Percentiles rank a stretch among this genome's conserved stretches.
phyloP scores from a whole-genome alignment of 2,888 invertebrate species.

The Synergus gifuensis region DNA sequence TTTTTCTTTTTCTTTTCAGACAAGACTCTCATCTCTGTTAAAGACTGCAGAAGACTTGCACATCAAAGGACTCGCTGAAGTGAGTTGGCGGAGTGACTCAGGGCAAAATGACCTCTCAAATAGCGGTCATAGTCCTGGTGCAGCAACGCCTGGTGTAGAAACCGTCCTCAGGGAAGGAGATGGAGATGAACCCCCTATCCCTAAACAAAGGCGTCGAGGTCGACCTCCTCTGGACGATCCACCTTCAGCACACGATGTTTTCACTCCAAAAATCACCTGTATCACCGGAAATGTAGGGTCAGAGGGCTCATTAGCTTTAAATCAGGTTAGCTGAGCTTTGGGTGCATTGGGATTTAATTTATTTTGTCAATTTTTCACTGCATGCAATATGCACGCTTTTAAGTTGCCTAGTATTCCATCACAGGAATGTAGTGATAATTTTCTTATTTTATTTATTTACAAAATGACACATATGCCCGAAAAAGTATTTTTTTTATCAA shows the following conservation, averaged over 20 bases:
- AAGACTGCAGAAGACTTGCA: slow-evolving; percentile 95
- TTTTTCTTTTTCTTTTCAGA: slow-evolving; percentile 80
- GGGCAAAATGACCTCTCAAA: slow-evolving; percentile 71
- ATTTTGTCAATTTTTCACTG: slow-evolving; percentile 2
- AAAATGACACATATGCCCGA: background rate
- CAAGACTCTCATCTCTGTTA: slow-evolving; percentile 90
- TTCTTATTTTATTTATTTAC: background rate
- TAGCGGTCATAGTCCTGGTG: slow-evolving; percentile 73
- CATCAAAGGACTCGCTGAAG: slow-evolving; percentile 94
- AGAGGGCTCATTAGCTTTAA: slow-evolving; percentile 59
- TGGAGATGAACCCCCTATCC: slow-evolving; percentile 74
- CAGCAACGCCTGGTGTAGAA: slow-evolving; percentile 72
- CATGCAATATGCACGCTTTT: slow-evolving; percentile 47
- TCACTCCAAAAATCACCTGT: slow-evolving; percentile 79
- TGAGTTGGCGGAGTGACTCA: slow-evolving; percentile 85
- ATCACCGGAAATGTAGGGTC: slow-evolving; percentile 76
- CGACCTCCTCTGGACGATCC: slow-evolving; percentile 84
- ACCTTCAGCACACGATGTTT: slow-evolving; percentile 78
- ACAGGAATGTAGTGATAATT: slow-evolving; percentile 6
- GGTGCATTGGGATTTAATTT: slow-evolving; percentile 43
- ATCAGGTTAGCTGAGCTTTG: slow-evolving; percentile 61
- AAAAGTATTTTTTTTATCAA: background rate
- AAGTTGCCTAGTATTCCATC: slow-evolving; percentile 45
- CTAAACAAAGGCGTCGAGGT: slow-evolving; percentile 83
- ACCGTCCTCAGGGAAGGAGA: slow-evolving; percentile 73